Percentiles rank a stretch among this genome's conserved stretches.
Evolutionary conservation across 2,888 invertebrate species (phyloP).

Genomic region (Neria commutata): DNA sequence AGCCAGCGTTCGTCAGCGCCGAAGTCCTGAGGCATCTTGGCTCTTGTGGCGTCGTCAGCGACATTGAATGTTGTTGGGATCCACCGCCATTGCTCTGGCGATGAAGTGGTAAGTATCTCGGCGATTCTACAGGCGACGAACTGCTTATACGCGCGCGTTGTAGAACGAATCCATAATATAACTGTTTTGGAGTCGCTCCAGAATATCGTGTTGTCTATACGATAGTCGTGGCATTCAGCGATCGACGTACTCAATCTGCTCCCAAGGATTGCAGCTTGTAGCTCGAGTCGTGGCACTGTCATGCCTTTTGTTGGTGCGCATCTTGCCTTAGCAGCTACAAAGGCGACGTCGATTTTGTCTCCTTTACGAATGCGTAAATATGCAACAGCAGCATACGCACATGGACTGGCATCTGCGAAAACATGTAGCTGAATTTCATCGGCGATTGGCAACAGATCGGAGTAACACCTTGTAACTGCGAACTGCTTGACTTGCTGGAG

Average conservation of each 20-base stretch:
- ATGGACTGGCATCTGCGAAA: slow-evolving; percentile 10
- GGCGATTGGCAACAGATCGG: background rate
- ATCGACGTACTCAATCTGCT: background rate
- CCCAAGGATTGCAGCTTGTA: slow-evolving; percentile 13
- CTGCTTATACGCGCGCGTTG: too few relatives aligned
- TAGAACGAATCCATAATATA: slow-evolving; percentile 32
- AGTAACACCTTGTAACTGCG: background rate
- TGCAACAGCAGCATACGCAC: background rate
- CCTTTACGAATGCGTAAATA: slow-evolving; percentile 27
- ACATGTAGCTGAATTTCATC: slow-evolving; percentile 3
- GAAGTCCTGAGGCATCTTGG: too few relatives aligned
- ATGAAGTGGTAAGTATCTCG: slow-evolving; percentile 23
- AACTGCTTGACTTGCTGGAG: slow-evolving; percentile 1
- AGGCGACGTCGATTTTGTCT: slow-evolving; percentile 9
- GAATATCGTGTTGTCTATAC: background rate
- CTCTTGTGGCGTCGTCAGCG: slow-evolving; percentile 22
- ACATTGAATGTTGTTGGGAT: too few relatives aligned
- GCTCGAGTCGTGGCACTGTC: slow-evolving; percentile 10
- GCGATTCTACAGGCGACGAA: too few relatives aligned
- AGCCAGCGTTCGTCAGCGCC: too few relatives aligned
- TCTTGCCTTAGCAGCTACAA: slow-evolving; percentile 18
- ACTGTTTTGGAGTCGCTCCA: slow-evolving; percentile 16
- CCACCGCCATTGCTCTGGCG: slow-evolving; percentile 24
- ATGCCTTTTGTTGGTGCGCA: background rate
- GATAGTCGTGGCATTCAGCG: background rate